Evolutionary conservation across 2,888 invertebrate genomes (phyloP), one percentile per base, ranked within the genome.

Genomic region (Tipula vernalis): DNA sequence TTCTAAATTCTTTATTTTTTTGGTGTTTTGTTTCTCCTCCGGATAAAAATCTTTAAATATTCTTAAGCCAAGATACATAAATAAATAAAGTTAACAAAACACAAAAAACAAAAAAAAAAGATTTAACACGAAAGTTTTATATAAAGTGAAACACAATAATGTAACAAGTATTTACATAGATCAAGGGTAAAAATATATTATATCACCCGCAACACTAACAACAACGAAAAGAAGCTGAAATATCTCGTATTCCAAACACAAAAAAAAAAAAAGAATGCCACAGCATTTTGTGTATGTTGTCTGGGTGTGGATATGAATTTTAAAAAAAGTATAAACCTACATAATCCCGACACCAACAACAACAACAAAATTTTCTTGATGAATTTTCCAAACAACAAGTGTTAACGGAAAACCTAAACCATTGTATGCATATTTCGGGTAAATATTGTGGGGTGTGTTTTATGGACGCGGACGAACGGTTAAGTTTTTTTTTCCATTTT

Each of bases 71-170:
- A 28, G 18, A 71, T 71, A 71, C 71, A 57, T 57, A 57, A 57
- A 57, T 57, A 57, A 57, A 57, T 15, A 57, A 57, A 57, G 51
- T 57, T 57, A 57, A n/a, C 15, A 57, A 57, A 51, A 57, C 51
- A 57, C n/a, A n/a, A n/a, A n/a, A 51, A 57, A 18, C 6, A 57
- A 57, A 4, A 57, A 57, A 15, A 57, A 28, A 71, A 71, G 28
- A 28, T 71, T 10, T 71, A 28, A 71, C 71, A 71, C 71, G 28
- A 71, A 71, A 71, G 28, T 71, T 71, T 71, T 28, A 71, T 71
- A 71, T 71, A 71, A 71, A 71, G 71, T 71, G 71, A 71, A 71
- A 71, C 71, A 71, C 71, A 71, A 71, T 71, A 71, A 71, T 71
- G 71, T 71, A 28, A 28, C 71, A 71, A 71, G 71, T 71, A 71